Base-by-base conservation (phyloP, 2,113 vertebrate genomes). In the Sorex fumeus region DNA sequence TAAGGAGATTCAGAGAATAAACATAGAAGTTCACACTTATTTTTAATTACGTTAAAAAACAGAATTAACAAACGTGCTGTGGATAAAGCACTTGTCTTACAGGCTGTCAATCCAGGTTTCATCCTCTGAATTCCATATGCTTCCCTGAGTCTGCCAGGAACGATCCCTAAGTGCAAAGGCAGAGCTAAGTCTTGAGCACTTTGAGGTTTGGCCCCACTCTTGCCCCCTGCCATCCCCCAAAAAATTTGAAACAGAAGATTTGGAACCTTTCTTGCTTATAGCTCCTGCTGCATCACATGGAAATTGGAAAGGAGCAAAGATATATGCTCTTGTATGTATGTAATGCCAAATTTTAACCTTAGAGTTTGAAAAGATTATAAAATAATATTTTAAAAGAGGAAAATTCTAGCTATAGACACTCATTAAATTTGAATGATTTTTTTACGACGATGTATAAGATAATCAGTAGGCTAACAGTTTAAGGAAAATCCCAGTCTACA, bases 11-110 rank as follows among this genome's bases (percentile, higher is more conserved):
- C 57, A 60, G 57, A 60, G 57, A 60, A 60, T 19, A 16, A 21
- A 21, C 19, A 60, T 23, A 23, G 6, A 60, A 60, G 57, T 60
- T 60, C 57, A 60, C 57, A 60, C 57, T 60, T 60, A 23, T 84
- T 75, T 36, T 81, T 57, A 77, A 32, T 79, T 79, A 53, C 84
- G 47, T 80, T 90, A 82, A 30, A 81, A 70, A 69, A 80, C 34
- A 76, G 72, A 91, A 88, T 62, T 88, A 71, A 67, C 21, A 76
- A 5, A n/a, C n/a, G 18, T 19, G 57, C 18, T 3, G 21, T 60
- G 13, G 57, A 21, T 60, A 60, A 60, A 16, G 21, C 21, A 23
- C 57, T 60, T 60, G 6, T 23, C 57, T 60, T 60, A 23, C 18
- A 60, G 53, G 53, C 53, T 53, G 53, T 12, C 53, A 53, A 15